Conservation (phyloP, 2,888 invertebrate genomes). For the Melikaiella ostensackeni region DNA sequence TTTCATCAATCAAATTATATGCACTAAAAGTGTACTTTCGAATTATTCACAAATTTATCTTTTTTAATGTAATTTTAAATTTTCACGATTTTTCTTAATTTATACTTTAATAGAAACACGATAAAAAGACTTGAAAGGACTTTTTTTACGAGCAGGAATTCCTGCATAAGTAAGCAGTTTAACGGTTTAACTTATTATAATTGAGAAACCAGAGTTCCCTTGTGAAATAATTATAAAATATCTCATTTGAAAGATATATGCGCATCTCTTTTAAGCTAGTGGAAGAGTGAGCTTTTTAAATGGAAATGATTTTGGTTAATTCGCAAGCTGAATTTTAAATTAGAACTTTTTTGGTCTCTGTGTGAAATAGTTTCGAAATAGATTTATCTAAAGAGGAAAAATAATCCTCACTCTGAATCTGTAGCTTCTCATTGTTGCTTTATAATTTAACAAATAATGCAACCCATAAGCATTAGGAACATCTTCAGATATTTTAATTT, state of each 20-base stretch:
- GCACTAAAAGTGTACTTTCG: no score
- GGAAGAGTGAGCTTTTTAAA: not conserved
- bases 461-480: not conserved
- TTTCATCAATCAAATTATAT: no score
- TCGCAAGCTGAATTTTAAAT: not conserved
- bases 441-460: not conserved
- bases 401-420: not conserved
- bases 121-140: not conserved
- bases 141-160: not conserved
- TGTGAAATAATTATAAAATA: slow-evolving; percentile 18
- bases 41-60: no score
- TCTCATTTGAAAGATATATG: slow-evolving; percentile 13
- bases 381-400: not conserved
- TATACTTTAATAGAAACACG: no score
- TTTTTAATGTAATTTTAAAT: no score
- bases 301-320: slow-evolving; percentile 19
- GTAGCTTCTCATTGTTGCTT: not conserved
- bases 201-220: not conserved
- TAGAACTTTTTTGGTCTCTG: not conserved
- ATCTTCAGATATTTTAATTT: not conserved
- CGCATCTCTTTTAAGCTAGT: not conserved
- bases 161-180: not conserved
- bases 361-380: not conserved
- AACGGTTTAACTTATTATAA: slow-evolving; percentile 13
- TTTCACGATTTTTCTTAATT: no score